phyloP scores from a whole-genome alignment of 2,888 invertebrate species.

The Eupithecia vulgata region DNA sequence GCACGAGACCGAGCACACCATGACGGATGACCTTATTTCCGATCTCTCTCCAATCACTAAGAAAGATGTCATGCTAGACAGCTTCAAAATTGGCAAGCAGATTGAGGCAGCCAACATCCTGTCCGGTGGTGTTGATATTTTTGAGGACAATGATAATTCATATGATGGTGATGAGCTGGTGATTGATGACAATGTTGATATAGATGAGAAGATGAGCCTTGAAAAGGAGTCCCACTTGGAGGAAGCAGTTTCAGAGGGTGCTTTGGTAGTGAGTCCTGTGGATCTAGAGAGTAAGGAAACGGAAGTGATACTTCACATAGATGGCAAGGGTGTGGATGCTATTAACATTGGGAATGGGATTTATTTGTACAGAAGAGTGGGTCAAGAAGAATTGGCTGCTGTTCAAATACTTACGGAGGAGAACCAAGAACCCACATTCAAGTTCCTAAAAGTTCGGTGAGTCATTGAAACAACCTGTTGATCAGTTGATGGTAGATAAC shows the following conservation, averaged over 20 bases:
- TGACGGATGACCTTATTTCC: constrained; percentile 64
- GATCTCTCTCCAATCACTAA: constrained; percentile 72
- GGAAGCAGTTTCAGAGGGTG: constrained; percentile 44
- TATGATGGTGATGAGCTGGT: constrained; percentile 79
- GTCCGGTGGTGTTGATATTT: constrained; percentile 79
- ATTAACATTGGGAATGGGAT: constrained; percentile 80
- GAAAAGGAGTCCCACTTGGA: constrained; percentile 26
- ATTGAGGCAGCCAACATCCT: constrained; percentile 80
- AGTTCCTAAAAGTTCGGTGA: constrained; percentile 81
- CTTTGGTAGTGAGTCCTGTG: constrained; percentile 55
- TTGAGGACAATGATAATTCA: constrained; percentile 82
- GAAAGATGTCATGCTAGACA: constrained; percentile 65
- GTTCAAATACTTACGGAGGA: constrained; percentile 73
- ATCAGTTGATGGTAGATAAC: neutral
- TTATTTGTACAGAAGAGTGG: constrained; percentile 76
- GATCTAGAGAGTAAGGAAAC: constrained; percentile 68
- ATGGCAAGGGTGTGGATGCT: constrained; percentile 79
- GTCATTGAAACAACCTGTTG: constrained; percentile 42
- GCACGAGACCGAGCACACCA: constrained; percentile 54
- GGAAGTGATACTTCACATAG: constrained; percentile 77
- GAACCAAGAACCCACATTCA: constrained; percentile 71
- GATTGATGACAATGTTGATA: constrained; percentile 76
- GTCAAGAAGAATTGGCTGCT: constrained; percentile 75
- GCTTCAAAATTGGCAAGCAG: constrained; percentile 74
- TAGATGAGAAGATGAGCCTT: constrained; percentile 62